Evolutionary conservation across 2,888 invertebrate species (phyloP).

Genomic region (Aphodius sticticus): DNA sequence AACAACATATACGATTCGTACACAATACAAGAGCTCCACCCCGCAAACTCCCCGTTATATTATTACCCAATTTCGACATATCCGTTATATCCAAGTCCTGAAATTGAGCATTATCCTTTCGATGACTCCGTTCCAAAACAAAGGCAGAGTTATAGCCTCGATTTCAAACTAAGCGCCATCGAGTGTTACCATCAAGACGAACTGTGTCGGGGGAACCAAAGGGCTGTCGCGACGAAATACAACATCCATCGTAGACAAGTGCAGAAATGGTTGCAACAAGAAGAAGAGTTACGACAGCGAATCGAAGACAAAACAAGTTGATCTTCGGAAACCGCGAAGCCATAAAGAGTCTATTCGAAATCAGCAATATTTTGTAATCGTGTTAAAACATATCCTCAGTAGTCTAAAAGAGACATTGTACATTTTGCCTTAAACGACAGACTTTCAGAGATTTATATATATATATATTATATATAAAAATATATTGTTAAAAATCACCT

Average conservation of each 20-base stretch:
- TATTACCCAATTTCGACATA: slow-evolving; percentile 57
- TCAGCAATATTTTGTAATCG: not conserved
- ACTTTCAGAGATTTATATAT: not conserved
- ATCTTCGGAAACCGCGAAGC: not conserved
- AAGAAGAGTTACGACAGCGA: slow-evolving; percentile 56
- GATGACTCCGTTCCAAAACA: slow-evolving; percentile 51
- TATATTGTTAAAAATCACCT: not conserved
- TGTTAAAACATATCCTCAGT: not conserved
- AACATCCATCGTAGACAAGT: slow-evolving; percentile 62
- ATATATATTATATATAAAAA: not conserved
- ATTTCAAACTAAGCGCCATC: slow-evolving; percentile 65
- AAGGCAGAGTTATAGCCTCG: slow-evolving; percentile 61
- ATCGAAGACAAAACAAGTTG: slow-evolving; percentile 44
- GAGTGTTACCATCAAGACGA: slow-evolving; percentile 63
- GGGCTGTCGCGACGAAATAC: slow-evolving; percentile 61
- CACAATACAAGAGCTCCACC: slow-evolving; percentile 58
- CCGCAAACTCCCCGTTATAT: slow-evolving; percentile 60
- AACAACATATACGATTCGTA: slow-evolving; percentile 49
- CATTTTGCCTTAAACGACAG: not conserved
- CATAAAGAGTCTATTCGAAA: not conserved
- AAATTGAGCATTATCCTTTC: slow-evolving; percentile 42
- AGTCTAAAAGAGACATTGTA: not conserved
- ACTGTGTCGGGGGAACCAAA: slow-evolving; percentile 59
- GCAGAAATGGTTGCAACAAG: slow-evolving; percentile 67
- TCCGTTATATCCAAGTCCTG: slow-evolving; percentile 42